Percentiles rank a stretch among this genome's conserved stretches.
Conservation (phyloP, 2,113 vertebrate genomes). For the Noctilio leporinus region DNA sequence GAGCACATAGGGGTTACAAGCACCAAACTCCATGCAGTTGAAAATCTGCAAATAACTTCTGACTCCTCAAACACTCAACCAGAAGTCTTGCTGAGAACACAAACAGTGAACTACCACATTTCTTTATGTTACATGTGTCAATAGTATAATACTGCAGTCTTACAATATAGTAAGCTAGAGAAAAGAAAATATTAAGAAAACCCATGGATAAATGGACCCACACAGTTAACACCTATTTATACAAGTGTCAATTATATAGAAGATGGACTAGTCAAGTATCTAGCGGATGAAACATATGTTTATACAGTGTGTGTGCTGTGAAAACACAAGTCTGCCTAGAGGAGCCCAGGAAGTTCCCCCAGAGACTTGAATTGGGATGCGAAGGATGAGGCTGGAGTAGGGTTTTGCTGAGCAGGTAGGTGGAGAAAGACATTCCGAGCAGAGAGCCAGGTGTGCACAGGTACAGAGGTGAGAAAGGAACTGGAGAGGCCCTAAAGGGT, state of each 20-base stretch:
- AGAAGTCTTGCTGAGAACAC: neutral
- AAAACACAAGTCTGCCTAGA: neutral
- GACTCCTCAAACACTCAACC: neutral
- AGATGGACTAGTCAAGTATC: neutral
- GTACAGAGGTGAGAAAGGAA: neutral
- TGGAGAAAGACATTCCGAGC: neutral
- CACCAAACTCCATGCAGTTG: neutral
- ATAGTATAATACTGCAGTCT: neutral
- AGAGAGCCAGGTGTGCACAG: neutral
- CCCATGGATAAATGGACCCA: neutral
- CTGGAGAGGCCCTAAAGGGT: neutral
- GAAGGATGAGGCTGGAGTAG: neutral
- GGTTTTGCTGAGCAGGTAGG: neutral
- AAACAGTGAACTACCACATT: neutral
- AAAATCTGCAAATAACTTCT: neutral
- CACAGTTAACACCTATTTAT: too few relatives aligned
- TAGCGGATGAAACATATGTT: neutral
- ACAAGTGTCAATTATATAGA: neutral
- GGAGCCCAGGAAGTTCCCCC: neutral
- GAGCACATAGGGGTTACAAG: too few relatives aligned
- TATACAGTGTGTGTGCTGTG: neutral
- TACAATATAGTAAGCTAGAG: neutral
- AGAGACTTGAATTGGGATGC: neutral
- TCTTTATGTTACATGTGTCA: neutral
- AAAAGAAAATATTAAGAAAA: neutral